These are phyloP conservation scores for Xenotilapia flavipinnis DNA, from an alignment of 2,113 vertebrate species.

Conservation along the genomic window DNA sequence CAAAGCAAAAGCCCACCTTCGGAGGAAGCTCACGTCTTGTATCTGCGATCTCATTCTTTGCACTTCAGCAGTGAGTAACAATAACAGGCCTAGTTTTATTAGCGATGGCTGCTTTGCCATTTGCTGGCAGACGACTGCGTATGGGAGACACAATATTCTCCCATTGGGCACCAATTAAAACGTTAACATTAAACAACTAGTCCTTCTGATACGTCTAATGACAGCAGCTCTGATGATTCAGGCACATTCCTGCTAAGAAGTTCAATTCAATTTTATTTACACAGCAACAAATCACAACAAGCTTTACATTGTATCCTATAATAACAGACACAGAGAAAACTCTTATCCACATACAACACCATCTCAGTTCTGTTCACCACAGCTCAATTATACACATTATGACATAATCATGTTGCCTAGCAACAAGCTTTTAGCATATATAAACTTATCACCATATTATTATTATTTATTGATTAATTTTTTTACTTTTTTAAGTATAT, in stretches of 20 bases:
- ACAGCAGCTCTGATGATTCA: accelerated
- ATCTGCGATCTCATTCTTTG: not conserved
- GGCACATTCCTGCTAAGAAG: not conserved
- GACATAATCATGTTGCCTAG: not conserved
- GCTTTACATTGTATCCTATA: not conserved
- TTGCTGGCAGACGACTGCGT: not conserved
- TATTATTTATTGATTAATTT: not conserved
- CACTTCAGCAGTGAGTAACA: accelerated
- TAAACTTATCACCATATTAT: not conserved
- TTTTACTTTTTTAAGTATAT: not conserved
- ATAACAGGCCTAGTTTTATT: not conserved
- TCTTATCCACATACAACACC: accelerated
- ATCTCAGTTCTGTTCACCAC: not conserved
- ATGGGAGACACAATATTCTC: accelerated
- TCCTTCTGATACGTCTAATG: not conserved
- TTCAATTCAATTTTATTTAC: accelerated
- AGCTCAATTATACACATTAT: not conserved
- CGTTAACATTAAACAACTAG: not conserved
- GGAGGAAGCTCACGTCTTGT: accelerated
- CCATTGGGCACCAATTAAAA: not conserved
- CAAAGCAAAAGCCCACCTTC: not conserved
- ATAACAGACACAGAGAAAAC: accelerated
- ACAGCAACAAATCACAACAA: accelerated
- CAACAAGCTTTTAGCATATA: not conserved
- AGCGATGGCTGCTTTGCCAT: not conserved